Base-by-base conservation (phyloP, 2,888 invertebrate species). In the Achlya flavicornis region DNA sequence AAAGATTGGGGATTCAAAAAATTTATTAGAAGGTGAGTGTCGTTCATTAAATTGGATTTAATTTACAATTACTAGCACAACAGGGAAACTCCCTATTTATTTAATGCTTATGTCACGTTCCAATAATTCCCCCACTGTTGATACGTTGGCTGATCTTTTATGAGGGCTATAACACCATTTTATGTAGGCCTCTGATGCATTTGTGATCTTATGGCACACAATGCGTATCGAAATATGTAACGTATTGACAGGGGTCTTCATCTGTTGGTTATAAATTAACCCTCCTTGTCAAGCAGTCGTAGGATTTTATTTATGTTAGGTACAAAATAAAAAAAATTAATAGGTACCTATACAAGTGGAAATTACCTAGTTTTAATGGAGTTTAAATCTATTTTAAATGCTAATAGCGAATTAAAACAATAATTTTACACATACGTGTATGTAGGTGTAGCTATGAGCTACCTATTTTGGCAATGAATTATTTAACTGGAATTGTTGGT, bases 1-100 rank as follows among this genome's bases (percentile, higher is more conserved):
- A 99, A 99, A 94, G 99, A 99, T 95, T 99, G 99, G 99, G 99
- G 99, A 67, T 99, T 99, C 95, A 99, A 99, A 94, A 99, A 99
- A 93, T 99, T 99, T 90, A 99, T 99, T 76, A 96, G 99, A 85
- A 96, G 93, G 93, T 92, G 77, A 87, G 88, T 78, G 16, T 48
- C 16, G 11, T 41, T 41, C 12, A 12, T 41, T 41, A 41, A 64
- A 65, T 58, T n/a, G 11, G 32, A 33, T 26, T 19, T 58, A 58
- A 16, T 16, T 57, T 32, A 8, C 4, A 12, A 41, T 19, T 12
- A 41, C 16, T 58, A 58, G 61, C 62, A 57, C 61, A 46, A 63
- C 19, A 35, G n/a, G 8, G 16, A 41, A 60, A 35, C 38, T 41
- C 14, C 58, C 14, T 76, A 76, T 79, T 38, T 38, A 38, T 38